phyloP scores from a whole-genome alignment of 1,140 invertebrate genomes.

The Drosophila equinoxialis region DNA sequence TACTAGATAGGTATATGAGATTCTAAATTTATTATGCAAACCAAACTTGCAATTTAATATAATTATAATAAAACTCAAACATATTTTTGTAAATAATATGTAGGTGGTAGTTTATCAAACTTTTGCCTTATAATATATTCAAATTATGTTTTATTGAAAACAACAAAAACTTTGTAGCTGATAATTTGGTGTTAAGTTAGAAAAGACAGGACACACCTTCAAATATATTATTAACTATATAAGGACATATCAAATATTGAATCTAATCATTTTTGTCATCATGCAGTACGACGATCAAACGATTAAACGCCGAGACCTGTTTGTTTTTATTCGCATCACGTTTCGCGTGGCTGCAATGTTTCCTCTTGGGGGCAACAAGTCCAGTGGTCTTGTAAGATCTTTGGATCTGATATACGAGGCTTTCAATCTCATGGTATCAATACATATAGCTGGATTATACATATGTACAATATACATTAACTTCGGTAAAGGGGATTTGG shows the following conservation, averaged over 20 bases:
- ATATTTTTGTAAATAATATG: neutral
- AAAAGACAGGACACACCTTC: neutral
- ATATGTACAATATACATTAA: constrained; percentile 67
- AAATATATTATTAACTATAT: constrained; percentile 20
- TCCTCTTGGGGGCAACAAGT: constrained; percentile 46
- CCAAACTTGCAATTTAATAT: neutral
- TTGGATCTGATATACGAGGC: constrained; percentile 54
- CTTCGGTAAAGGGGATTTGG: constrained; percentile 65
- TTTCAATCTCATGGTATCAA: constrained; percentile 64
- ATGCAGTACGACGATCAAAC: neutral
- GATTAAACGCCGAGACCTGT: constrained; percentile 59
- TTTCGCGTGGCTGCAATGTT: constrained; percentile 66
- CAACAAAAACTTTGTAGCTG: constrained; percentile 4
- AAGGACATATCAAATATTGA: neutral
- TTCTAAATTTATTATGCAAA: neutral
- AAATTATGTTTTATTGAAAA: constrained; percentile 26
- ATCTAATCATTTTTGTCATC: neutral
- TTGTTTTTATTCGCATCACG: constrained; percentile 59
- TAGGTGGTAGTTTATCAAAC: neutral
- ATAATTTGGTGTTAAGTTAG: constrained; percentile 39
- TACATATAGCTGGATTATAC: constrained; percentile 62
- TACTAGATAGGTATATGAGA: no score
- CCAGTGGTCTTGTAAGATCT: constrained; percentile 21
- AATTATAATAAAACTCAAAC: neutral
- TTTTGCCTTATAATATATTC: constrained; percentile 40